A percentile compares a stretch with the other conserved stretches of the same genome.
Evolutionary conservation across 2,888 invertebrate species (phyloP).

Genomic region (Eristalis tenax): DNA sequence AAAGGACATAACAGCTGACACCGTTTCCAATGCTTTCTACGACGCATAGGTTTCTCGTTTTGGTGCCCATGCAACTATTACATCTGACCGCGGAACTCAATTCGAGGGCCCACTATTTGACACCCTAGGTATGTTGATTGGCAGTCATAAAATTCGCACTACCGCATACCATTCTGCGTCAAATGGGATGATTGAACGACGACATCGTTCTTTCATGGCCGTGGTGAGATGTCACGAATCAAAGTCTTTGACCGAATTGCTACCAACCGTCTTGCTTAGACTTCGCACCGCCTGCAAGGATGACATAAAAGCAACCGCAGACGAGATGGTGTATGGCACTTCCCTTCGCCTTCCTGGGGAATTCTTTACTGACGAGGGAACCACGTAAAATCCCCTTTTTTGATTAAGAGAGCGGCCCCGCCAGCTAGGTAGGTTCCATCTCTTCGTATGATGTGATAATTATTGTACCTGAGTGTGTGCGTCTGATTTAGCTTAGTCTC

Average conservation of each 20-base stretch:
- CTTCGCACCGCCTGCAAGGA: constrained; percentile 75
- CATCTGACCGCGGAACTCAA: too few species aligned
- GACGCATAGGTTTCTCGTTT: too few species aligned
- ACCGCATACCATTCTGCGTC: constrained; percentile 18
- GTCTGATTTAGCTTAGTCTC: too few species aligned
- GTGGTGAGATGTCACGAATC: constrained; percentile 14
- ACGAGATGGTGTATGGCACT: constrained; percentile 76
- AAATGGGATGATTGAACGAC: constrained; percentile 26
- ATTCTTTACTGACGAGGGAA: too few species aligned
- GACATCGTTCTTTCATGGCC: constrained; percentile 17
- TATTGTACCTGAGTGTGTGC: too few species aligned
- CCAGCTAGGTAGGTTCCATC: too few species aligned
- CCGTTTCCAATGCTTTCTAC: too few species aligned
- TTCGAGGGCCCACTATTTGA: constrained; percentile 75
- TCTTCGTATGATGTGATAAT: too few species aligned
- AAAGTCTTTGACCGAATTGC: constrained; percentile 73
- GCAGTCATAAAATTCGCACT: constrained; percentile 4
- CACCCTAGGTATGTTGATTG: constrained; percentile 68
- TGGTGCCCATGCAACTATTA: too few species aligned
- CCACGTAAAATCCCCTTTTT: too few species aligned
- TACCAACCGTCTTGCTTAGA: constrained; percentile 77
- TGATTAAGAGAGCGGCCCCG: too few species aligned
- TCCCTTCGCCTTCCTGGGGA: constrained; percentile 74
- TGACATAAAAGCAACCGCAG: constrained; percentile 74
- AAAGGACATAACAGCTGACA: too few species aligned